phyloP scores from a whole-genome alignment of 2,888 invertebrate species.

The Troides aeacus region DNA sequence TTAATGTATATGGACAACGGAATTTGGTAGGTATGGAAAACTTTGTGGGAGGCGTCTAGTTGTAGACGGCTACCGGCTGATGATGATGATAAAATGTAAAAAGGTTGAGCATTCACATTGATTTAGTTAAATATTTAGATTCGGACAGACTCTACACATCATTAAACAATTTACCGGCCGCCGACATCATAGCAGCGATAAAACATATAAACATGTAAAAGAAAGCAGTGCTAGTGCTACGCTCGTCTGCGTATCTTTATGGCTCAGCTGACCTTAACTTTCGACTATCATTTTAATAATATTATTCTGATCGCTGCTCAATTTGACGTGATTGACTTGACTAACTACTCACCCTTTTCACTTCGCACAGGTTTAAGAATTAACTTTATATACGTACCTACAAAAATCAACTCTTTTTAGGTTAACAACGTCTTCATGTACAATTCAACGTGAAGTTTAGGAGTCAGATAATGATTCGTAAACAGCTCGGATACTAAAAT shows the following conservation, averaged over 20 bases:
- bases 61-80: too few relatives aligned
- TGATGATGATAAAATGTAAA: too few relatives aligned
- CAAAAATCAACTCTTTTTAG: too few relatives aligned
- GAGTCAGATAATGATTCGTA: background rate
- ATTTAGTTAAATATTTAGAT: too few relatives aligned
- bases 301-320: slow-evolving; percentile 8
- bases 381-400: too few relatives aligned
- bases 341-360: background rate
- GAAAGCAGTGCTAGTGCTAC: slow-evolving; percentile 2
- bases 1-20: too few relatives aligned
- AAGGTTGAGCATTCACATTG: too few relatives aligned
- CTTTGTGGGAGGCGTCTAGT: too few relatives aligned
- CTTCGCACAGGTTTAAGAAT: background rate
- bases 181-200: background rate
- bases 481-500: background rate
- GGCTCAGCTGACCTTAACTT: slow-evolving; percentile 35
- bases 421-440: too few relatives aligned
- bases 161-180: background rate
- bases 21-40: too few relatives aligned
- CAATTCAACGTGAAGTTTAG: too few relatives aligned
- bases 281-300: slow-evolving; percentile 28
- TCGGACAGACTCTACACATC: background rate
- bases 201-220: slow-evolving; percentile 3
- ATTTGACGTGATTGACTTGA: background rate
- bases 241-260: slow-evolving; percentile 28